phyloP scores from a whole-genome alignment of 2,113 vertebrate species.

The Scartelaos histophorus region DNA sequence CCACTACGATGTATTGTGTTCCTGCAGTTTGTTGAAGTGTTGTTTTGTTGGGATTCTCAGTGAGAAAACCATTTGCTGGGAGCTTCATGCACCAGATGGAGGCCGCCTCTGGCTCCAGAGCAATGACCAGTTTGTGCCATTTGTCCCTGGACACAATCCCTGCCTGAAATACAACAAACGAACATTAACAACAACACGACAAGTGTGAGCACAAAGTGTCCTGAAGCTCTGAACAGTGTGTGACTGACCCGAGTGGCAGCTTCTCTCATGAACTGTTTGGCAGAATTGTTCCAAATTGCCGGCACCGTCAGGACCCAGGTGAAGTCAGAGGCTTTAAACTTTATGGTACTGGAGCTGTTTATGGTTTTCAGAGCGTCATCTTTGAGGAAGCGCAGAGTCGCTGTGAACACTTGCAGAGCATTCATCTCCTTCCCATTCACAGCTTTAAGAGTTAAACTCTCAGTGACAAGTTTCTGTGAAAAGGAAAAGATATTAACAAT shows the following conservation, averaged over 20 bases:
- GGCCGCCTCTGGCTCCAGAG: too few relatives aligned
- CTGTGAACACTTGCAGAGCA: not conserved
- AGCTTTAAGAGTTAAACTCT: not conserved
- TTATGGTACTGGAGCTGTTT: not conserved
- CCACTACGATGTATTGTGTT: not conserved
- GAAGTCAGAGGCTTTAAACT: not conserved
- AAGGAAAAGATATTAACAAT: too few relatives aligned
- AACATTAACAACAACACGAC: too few relatives aligned
- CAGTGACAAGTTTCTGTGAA: not conserved
- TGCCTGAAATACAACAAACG: not conserved
- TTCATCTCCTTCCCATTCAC: not conserved
- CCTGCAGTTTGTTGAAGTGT: too few relatives aligned
- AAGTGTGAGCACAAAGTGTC: too few relatives aligned
- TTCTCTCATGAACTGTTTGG: constrained; percentile 3
- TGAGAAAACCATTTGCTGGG: too few relatives aligned
- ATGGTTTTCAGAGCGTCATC: not conserved
- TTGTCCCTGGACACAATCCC: not conserved
- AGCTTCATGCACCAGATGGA: too few relatives aligned
- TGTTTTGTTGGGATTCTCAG: too few relatives aligned
- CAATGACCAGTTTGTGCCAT: too few relatives aligned
- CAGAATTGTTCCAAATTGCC: not conserved
- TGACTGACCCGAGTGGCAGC: not conserved
- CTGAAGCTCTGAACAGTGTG: not conserved
- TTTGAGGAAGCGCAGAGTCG: not conserved
- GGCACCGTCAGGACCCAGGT: constrained; percentile 2